Evolutionary conservation across 2,888 invertebrate species (phyloP), one percentile per base, ranked within the genome.

Genomic region (Nomada lathburiana): DNA sequence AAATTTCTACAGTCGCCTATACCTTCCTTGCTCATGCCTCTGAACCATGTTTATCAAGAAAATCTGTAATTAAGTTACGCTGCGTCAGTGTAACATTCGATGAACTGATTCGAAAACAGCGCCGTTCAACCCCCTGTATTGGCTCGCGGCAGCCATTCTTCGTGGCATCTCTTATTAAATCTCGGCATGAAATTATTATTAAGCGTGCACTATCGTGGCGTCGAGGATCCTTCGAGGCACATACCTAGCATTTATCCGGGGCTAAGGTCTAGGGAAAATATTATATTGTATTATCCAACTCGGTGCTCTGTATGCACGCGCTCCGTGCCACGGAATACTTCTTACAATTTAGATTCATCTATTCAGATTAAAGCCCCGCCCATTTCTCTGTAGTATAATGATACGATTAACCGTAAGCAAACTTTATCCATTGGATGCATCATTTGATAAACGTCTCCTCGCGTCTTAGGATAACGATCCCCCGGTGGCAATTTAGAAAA

Each of bases 51-150:
- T 87, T 89, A 90, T 90, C 90, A 78, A 72, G 82, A 78, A 86
- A 88, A 89, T 91, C 90, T 83, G 90, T 87, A 90, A 91, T 91
- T 90, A 91, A 88, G 84, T 87, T 86, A 60, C 71, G 83, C 85
- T 85, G 87, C 81, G 77, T 44, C 55, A 62, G 62, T 52, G 44
- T 36, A 36, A 36, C 36, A 36, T 16, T 63, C 76, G 62, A 87
- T 77, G 73, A n/a, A 83, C 74, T 81, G 86, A 86, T 82, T 77
- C 42, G 62, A 64, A 77, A 64, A 74, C 63, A 80, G 64, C 82
- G 18, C 7, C 7, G 84, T 62, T 36, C 70, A 70, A 76, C 76
- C 79, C 74, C 20, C 29, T 16, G 16, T 16, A 7, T 69, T 77
- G 59, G 85, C 86, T 80, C 71, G 83, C 76, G 85, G 86, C 86